phyloP scores from a whole-genome alignment of 2,797 vertebrate genomes.

The Lepus townsendii region DNA sequence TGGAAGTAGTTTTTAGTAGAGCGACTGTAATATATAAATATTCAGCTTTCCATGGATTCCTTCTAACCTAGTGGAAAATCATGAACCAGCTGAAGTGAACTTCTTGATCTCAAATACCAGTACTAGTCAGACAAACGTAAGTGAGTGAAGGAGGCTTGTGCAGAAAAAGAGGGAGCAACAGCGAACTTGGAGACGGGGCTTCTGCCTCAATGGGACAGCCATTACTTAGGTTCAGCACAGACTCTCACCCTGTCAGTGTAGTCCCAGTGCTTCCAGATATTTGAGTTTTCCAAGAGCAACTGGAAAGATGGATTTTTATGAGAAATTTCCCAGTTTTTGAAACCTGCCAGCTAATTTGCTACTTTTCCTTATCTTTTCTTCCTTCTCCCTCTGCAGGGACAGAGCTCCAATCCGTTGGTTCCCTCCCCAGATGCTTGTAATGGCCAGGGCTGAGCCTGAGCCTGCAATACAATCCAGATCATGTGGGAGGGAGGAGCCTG shows the following conservation, averaged over 20 bases:
- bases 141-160: not conserved
- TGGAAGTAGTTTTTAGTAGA: constrained; percentile 9
- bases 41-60: not conserved
- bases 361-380: no score
- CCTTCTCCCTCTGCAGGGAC: no score
- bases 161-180: not conserved
- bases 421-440: no score
- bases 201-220: not conserved
- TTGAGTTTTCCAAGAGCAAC: not conserved
- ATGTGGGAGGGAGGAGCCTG: no score
- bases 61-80: not conserved
- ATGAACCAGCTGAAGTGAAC: not conserved
- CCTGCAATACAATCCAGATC: no score
- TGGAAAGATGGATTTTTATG: constrained; percentile 8
- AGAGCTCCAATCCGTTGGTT: no score
- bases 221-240: not conserved
- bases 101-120: not conserved
- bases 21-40: not conserved
- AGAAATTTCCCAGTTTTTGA: constrained; percentile 23
- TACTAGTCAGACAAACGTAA: not conserved
- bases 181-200: not conserved
- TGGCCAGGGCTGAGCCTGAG: no score
- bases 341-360: not conserved
- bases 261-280: not conserved
- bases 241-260: not conserved